Conservation (phyloP, 2,888 invertebrate species). For the Amphipyra berbera region DNA sequence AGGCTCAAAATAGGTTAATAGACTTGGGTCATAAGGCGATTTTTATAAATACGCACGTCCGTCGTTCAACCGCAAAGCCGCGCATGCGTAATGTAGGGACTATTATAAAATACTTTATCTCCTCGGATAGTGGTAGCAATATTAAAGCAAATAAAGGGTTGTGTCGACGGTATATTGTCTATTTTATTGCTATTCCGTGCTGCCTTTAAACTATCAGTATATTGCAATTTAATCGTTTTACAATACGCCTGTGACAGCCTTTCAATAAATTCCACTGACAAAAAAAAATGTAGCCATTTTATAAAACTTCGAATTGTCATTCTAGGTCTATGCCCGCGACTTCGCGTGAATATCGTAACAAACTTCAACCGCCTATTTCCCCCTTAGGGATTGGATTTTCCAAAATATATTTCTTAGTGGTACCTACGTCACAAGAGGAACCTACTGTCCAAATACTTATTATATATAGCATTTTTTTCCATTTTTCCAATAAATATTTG, state of each 20-base stretch:
- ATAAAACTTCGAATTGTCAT: no score
- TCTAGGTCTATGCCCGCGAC: no score
- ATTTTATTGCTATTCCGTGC: constrained; percentile 3
- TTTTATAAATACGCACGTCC: constrained; percentile 42
- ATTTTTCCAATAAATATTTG: no score
- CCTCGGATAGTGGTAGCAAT: neutral
- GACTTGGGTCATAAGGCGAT: constrained; percentile 5
- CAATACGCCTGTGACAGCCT: neutral
- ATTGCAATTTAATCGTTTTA: constrained; percentile 10
- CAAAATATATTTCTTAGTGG: no score
- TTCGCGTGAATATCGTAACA: no score
- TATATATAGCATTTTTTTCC: no score
- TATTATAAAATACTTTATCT: constrained; percentile 35
- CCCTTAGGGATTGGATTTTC: no score
- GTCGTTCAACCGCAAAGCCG: constrained; percentile 39
- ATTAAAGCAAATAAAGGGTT: no score
- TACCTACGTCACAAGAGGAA: no score
- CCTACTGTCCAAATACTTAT: no score
- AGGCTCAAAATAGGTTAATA: neutral
- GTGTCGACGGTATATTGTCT: neutral
- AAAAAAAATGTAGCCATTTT: no score
- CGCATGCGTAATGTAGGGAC: constrained; percentile 21
- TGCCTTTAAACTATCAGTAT: neutral
- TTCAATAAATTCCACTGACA: constrained; percentile 2
- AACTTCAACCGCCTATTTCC: no score